Evolutionary conservation across 2,888 invertebrate species (phyloP).

Genomic region (Drosophila phalerata): DNA sequence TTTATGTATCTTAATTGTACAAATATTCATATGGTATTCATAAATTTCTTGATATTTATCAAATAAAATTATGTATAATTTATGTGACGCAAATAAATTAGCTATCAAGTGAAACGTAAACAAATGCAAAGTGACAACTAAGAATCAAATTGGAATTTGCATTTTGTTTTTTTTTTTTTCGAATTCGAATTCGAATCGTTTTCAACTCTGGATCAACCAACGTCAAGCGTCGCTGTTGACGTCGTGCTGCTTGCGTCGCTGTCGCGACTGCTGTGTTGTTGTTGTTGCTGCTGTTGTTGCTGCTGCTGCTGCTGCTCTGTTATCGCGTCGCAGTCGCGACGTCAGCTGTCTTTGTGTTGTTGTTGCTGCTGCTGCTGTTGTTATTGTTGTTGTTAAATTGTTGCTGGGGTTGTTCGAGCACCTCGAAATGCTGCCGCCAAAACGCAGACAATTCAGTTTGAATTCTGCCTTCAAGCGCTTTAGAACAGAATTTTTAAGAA

Average conservation of each 20-base stretch:
- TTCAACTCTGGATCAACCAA: slow-evolving; percentile 21
- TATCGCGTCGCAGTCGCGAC: slow-evolving; percentile 37
- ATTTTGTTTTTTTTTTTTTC: not conserved
- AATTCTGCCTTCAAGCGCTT: slow-evolving; percentile 83
- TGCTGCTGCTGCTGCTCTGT: slow-evolving; percentile 22
- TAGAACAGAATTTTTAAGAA: slow-evolving; percentile 65
- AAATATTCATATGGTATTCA: slow-evolving; percentile 18
- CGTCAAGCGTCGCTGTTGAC: not conserved
- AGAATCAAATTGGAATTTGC: slow-evolving; percentile 9
- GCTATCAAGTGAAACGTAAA: not conserved
- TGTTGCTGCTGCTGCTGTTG: slow-evolving; percentile 20
- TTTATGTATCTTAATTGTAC: slow-evolving; percentile 5
- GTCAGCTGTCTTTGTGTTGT: slow-evolving; percentile 39
- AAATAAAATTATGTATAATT: not conserved
- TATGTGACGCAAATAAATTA: not conserved
- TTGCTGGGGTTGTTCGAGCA: slow-evolving; percentile 40
- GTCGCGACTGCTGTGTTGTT: slow-evolving; percentile 7
- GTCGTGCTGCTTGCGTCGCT: slow-evolving; percentile 11
- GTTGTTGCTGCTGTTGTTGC: slow-evolving; percentile 8
- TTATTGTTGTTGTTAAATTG: slow-evolving; percentile 22
- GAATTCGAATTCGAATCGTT: slow-evolving; percentile 18
- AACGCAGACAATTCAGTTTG: slow-evolving; percentile 82
- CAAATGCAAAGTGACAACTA: not conserved
- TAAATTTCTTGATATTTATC: slow-evolving; percentile 19
- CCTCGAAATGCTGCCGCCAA: slow-evolving; percentile 61